phyloP scores from a whole-genome alignment of 1,140 invertebrate genomes.

The Drosophila watanabei region DNA sequence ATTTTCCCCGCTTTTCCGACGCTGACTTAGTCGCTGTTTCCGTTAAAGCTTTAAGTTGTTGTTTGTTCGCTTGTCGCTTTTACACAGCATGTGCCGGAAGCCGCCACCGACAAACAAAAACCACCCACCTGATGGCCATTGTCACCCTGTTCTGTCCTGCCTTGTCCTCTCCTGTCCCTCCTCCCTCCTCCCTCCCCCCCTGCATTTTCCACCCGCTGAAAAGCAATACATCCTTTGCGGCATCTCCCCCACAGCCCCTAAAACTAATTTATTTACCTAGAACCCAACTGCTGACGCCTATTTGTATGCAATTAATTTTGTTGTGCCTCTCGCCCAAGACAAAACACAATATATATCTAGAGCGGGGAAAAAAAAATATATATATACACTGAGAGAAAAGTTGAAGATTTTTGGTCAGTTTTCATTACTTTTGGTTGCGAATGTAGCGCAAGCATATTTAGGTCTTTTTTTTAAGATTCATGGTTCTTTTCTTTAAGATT shows the following conservation, averaged over 20 bases:
- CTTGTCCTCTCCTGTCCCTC: too few relatives aligned
- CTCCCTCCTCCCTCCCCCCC: neutral
- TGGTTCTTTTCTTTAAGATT: too few relatives aligned
- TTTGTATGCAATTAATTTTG: slow-evolving; percentile 80
- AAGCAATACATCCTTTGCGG: slow-evolving; percentile 23
- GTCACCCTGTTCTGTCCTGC: slow-evolving; percentile 1
- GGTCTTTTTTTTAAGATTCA: too few relatives aligned
- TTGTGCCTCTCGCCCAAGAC: slow-evolving; percentile 20
- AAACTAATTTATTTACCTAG: slow-evolving; percentile 60
- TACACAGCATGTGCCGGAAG: slow-evolving; percentile 46
- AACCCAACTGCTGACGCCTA: slow-evolving; percentile 55
- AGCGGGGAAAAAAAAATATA: neutral
- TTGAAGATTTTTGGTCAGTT: too few relatives aligned
- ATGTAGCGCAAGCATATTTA: too few relatives aligned
- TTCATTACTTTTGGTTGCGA: too few relatives aligned
- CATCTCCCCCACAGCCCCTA: slow-evolving; percentile 16
- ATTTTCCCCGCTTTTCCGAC: slow-evolving; percentile 7
- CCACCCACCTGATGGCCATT: slow-evolving; percentile 34
- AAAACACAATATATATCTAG: slow-evolving; percentile 30
- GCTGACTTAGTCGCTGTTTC: slow-evolving; percentile 27
- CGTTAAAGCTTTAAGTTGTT: slow-evolving; percentile 45
- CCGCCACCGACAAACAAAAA: slow-evolving; percentile 8
- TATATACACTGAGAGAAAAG: neutral
- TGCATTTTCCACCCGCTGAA: slow-evolving; percentile 4
- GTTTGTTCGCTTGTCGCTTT: slow-evolving; percentile 35